Evolutionary conservation across 2,797 vertebrate species (phyloP).

Genomic region (Moxostoma hubbsi): DNA sequence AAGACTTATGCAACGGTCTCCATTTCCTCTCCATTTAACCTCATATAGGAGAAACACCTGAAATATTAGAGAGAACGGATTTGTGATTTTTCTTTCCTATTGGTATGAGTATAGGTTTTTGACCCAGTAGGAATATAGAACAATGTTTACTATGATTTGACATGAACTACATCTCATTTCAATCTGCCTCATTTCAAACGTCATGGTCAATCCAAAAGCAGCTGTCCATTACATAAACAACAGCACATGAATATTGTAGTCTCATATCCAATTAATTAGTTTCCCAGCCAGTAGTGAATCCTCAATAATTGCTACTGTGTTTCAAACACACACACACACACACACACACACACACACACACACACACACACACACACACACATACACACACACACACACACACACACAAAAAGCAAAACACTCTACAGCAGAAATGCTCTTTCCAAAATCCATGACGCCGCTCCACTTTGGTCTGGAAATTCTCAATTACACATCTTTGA

Average conservation of each 20-base stretch:
- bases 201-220: background rate
- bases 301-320: slow-evolving; percentile 18
- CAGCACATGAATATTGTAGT: background rate
- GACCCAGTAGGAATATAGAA: background rate
- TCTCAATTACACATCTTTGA: slow-evolving; percentile 61
- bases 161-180: background rate
- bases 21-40: too few species aligned
- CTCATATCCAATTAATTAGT: background rate
- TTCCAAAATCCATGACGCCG: background rate
- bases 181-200: background rate
- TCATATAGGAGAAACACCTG: too few species aligned
- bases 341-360: too few species aligned
- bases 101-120: background rate
- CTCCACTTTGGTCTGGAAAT: slow-evolving; percentile 60
- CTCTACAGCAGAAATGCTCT: background rate
- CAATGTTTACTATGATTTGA: background rate
- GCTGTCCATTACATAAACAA: background rate
- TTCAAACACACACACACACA: too few species aligned
- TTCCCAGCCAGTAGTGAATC: slow-evolving; percentile 15
- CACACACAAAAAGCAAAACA: background rate
- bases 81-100: too few species aligned
- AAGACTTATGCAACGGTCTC: too few species aligned
- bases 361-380: too few species aligned
- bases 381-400: too few species aligned
- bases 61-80: too few species aligned